A percentile compares a stretch with the other conserved stretches of the same genome.
These are phyloP conservation scores for Acrocephalus kingi DNA, from an alignment of 2,113 vertebrate species.

Conservation along the genomic window DNA sequence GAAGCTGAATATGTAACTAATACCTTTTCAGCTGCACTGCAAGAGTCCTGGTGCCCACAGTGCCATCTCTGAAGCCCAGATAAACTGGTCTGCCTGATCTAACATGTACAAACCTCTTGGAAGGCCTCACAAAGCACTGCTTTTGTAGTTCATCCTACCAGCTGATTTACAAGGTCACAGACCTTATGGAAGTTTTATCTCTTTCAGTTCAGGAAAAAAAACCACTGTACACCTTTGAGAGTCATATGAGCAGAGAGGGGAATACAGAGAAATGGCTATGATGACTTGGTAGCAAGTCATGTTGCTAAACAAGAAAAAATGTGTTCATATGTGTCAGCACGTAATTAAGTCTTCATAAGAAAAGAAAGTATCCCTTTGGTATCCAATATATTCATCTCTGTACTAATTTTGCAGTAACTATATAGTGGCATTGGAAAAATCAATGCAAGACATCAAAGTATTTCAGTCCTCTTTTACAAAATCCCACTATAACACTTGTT, in stretches of 20 bases:
- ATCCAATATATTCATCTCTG: background rate
- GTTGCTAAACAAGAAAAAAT: background rate
- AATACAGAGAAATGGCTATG: background rate
- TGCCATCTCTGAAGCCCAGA: background rate
- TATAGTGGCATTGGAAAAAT: background rate
- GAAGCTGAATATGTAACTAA: background rate
- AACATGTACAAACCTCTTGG: background rate
- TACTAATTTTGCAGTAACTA: background rate
- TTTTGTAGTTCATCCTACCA: background rate
- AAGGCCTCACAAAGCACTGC: background rate
- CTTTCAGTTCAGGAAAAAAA: background rate
- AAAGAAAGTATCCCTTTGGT: background rate
- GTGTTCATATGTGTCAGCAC: background rate
- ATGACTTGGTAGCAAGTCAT: background rate
- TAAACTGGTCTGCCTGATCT: background rate
- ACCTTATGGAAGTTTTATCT: background rate
- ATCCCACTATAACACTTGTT: background rate
- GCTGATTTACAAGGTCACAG: background rate
- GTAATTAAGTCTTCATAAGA: background rate
- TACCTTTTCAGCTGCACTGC: background rate
- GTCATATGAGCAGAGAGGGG: background rate
- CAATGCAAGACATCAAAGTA: background rate
- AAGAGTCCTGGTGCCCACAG: background rate
- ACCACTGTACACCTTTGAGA: background rate
- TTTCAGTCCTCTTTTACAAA: background rate